Percentiles rank a stretch among this genome's conserved stretches.
phyloP scores from a whole-genome alignment of 2,797 vertebrate genomes.

The Phoebastria nigripes region DNA sequence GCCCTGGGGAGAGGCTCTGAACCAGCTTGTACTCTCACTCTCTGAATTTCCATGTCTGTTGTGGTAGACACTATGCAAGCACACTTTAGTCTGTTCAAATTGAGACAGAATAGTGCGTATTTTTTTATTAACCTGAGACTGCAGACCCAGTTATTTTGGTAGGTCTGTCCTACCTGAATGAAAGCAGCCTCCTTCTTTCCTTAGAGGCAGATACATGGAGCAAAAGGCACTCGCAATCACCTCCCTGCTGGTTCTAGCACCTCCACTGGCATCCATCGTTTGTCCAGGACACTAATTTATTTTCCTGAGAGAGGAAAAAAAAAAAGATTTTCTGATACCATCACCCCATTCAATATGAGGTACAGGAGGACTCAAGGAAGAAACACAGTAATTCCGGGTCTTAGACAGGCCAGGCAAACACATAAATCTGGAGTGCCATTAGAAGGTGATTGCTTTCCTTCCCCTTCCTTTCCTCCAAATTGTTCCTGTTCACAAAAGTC shows the following conservation, averaged over 20 bases:
- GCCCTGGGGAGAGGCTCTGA: neutral
- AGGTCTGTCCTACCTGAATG: neutral
- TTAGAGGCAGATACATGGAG: neutral
- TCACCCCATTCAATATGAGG: neutral
- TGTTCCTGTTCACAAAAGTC: constrained; percentile 12
- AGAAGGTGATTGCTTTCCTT: neutral
- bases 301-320: neutral
- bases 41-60: neutral
- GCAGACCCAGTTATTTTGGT: neutral
- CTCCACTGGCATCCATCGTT: neutral
- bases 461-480: neutral
- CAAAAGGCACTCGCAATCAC: neutral
- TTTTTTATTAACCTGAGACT: neutral
- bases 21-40: neutral
- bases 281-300: neutral
- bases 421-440: neutral
- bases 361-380: neutral
- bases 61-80: neutral
- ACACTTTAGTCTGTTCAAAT: neutral
- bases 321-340: neutral
- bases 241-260: neutral
- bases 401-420: neutral
- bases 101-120: neutral
- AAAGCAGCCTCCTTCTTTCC: neutral
- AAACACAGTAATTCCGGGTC: neutral